Evolutionary conservation across 2,888 invertebrate genomes (phyloP), one percentile per base, ranked within the genome.

Genomic region (Ochropacha duplaris): DNA sequence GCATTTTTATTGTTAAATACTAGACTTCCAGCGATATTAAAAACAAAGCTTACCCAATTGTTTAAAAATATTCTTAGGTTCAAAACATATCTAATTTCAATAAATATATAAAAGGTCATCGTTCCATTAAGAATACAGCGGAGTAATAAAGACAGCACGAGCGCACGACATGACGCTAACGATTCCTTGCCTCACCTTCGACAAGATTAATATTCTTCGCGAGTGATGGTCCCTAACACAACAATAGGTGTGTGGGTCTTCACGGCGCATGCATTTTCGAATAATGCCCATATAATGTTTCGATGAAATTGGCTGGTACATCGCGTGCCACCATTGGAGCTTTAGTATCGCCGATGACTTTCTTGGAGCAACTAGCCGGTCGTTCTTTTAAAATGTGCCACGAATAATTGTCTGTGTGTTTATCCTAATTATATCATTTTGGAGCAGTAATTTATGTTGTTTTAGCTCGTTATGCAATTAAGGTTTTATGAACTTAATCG

Each of bases 231-330:
- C 79, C 79, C 78, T 82, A 80, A 81, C 84, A 83, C 82, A 85
- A 90, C 90, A 90, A 90, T 90, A 81, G 88, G 74, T 78, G 78
- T 76, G 79, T 79, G 83, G 44, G 44, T 79, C 71, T 68, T 83
- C 86, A 83, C 84, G 81, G 86, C 88, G 90, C 89, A 87, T 90
- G 90, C 88, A 90, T 92, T 90, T 89, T 85, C 86, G 86, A 84
- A 89, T 91, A 92, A 92, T 90, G 84, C 86, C 92, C 91, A 90
- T 92, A 90, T 88, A 87, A 90, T 88, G 90, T 85, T 88, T 78
- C 86, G 86, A 90, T 89, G 84, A 88, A 86, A 90, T 90, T 86
- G 89, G 79, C 84, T 85, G 74, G 78, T 82, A 76, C 80, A 76
- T 84, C 78, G 82, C 86, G 84, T 81, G 87, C 69, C 71, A 76